Percentiles rank a stretch among this genome's conserved stretches.
Conservation (phyloP, 53 echinoderm and acorn worm species). For the Astropecten irregularis region DNA sequence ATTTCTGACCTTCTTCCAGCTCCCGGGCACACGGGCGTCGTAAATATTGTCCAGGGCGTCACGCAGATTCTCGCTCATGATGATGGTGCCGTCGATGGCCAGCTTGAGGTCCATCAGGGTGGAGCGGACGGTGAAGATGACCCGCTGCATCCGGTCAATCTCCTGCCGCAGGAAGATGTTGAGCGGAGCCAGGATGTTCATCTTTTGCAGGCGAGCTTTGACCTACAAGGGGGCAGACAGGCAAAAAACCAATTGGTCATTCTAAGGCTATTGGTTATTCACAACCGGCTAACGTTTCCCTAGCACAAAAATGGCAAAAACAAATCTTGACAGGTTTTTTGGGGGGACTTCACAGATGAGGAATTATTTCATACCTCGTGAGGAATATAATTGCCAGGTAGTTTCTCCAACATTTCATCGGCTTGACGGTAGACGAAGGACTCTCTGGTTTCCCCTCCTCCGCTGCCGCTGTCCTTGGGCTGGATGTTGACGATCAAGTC, state of each 20-base stretch:
- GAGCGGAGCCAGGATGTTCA: conserved; percentile 80
- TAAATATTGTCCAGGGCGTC: conserved; percentile 98
- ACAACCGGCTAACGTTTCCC: too few relatives aligned
- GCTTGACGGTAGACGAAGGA: conserved; percentile 81
- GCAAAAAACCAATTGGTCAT: neutral
- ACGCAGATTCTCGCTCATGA: conserved; percentile 98
- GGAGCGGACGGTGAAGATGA: conserved; percentile 75
- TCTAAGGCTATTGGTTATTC: neutral
- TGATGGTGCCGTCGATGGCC: conserved; percentile 99
- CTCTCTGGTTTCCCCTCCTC: conserved; percentile 93
- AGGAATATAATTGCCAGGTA: conserved; percentile 73
- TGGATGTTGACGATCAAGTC: conserved; percentile 96
- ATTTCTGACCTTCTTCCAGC: conserved; percentile 92
- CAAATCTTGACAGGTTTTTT: too few relatives aligned
- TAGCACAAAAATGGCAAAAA: neutral
- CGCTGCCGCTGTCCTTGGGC: conserved; percentile 93
- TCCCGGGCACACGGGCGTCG: conserved; percentile 90
- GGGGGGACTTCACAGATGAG: too few relatives aligned
- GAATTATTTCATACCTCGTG: conserved; percentile 38
- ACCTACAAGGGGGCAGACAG: conserved; percentile 55
- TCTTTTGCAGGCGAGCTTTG: conserved; percentile 93
- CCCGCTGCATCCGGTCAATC: conserved; percentile 98
- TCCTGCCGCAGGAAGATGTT: conserved; percentile 99
- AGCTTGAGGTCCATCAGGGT: conserved; percentile 93
- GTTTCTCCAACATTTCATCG: conserved; percentile 95